Conservation (phyloP, 35 echinoderm and acorn worm genomes). For the Ptychodera flava region DNA sequence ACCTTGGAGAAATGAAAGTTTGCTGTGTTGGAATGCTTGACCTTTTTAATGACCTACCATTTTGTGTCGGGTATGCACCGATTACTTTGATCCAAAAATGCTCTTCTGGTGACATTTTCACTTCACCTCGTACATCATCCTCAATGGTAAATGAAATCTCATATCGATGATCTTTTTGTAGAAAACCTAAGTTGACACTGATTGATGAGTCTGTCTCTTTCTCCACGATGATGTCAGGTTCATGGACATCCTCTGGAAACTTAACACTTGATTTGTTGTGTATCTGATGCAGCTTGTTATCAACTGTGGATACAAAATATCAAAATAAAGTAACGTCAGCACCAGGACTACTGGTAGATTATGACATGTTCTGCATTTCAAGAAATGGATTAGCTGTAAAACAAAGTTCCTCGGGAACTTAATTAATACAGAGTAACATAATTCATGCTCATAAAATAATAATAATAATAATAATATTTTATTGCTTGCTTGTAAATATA, state of each 20-base stretch:
- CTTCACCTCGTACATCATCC: constrained; percentile 39
- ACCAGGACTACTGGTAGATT: no score
- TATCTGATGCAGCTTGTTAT: background rate
- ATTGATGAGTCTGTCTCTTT: constrained; percentile 36
- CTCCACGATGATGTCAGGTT: constrained; percentile 56
- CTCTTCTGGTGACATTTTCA: constrained; percentile 26
- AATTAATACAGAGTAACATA: no score
- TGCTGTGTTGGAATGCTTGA: no score
- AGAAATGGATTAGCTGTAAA: no score
- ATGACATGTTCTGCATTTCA: no score
- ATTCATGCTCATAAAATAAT: no score
- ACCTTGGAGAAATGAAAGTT: no score
- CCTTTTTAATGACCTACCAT: constrained; percentile 20
- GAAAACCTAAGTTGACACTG: constrained; percentile 69
- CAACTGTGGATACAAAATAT: no score
- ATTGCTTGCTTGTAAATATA: no score
- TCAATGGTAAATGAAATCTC: constrained; percentile 44
- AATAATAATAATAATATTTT: no score
- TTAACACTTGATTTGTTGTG: constrained; percentile 50
- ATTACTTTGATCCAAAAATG: constrained; percentile 7
- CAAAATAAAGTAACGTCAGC: no score
- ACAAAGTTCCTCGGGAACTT: no score
- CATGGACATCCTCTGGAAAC: constrained; percentile 85
- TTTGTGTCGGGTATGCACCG: background rate
- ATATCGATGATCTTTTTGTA: constrained; percentile 63